Evolutionary conservation across 2,113 vertebrate genomes (phyloP), one percentile per base, ranked within the genome.

Genomic region (Leptosomus discolor): DNA sequence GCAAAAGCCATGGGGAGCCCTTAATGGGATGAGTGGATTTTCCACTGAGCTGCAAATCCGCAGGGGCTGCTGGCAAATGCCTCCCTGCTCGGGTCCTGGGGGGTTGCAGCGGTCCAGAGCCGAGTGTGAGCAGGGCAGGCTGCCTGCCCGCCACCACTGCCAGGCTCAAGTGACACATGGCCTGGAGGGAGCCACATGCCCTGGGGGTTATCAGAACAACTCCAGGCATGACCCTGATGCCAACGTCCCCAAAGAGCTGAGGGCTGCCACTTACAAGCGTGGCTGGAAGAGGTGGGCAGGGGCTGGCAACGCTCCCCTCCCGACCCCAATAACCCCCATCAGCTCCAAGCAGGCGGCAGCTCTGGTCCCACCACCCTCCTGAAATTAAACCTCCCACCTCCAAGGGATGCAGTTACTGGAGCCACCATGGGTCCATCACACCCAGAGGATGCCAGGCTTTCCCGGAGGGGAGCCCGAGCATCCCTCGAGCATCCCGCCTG

Each of bases 21-120:
- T 89, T 97, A 97, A 96, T 96, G 93, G 56, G 94, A 96, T 97
- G 93, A 96, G 84, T 81, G 95, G 95, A 96, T 96, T 96, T 96
- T 95, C 89, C 77, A 94, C 84, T 48, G 81, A 96, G 91, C 87
- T 71, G 93, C 81, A 96, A 97, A 96, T 96, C 95, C 6, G 0
- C 65, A 36, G 84, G 8, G 69, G 46, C 80, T 89, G 76, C 30
- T 54, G 85, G 64, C 80, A 95, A 86, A 87, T 5, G 53, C 58
- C 68, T 63, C 80, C 63, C 81, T 50, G 64, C 46, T 12, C 0
- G 0, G 37, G 37, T 13, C 46, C 12, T 0, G 39, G 14, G 21
- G 27, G 53, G 23, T 21, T 57, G 36, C 27, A 43, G 60, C 10
- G 4, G 22, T 12, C 17, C 0, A 60, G 19, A 12, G 45, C 23